These are phyloP conservation scores for Simalia tracyae DNA, from an alignment of 2,797 vertebrate genomes.

Conservation along the genomic window DNA sequence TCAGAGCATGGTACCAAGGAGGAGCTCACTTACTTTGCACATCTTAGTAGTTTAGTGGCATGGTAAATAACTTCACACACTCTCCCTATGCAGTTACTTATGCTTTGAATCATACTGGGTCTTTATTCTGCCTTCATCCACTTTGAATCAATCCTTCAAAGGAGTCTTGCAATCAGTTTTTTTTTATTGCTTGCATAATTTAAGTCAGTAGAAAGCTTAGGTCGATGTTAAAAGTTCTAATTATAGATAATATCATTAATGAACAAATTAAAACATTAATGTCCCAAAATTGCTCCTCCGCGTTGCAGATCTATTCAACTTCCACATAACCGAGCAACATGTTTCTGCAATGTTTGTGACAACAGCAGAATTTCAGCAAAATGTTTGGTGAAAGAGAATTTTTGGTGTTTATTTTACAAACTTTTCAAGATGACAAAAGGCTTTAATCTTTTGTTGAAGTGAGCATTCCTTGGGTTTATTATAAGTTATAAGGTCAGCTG, in stretches of 20 bases:
- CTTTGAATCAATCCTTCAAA: neutral
- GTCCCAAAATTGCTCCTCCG: neutral
- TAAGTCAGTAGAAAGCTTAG: neutral
- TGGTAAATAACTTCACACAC: neutral
- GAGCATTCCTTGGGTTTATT: neutral
- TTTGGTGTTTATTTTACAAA: neutral
- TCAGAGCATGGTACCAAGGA: neutral
- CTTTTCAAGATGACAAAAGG: neutral
- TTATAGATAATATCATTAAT: neutral
- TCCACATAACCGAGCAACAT: neutral
- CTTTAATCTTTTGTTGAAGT: neutral
- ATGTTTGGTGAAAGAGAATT: neutral
- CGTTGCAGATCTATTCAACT: neutral
- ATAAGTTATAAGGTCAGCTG: neutral
- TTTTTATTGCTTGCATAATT: neutral
- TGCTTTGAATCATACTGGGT: neutral
- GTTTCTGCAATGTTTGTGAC: neutral
- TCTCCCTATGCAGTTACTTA: neutral
- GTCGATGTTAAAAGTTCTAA: neutral
- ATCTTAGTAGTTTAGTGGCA: neutral
- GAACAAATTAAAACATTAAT: neutral
- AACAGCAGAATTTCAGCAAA: neutral
- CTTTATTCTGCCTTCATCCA: neutral
- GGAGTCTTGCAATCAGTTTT: neutral
- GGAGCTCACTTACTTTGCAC: neutral